phyloP scores from a whole-genome alignment of 2,888 invertebrate genomes.

The Euspilapteryx auroguttella region DNA sequence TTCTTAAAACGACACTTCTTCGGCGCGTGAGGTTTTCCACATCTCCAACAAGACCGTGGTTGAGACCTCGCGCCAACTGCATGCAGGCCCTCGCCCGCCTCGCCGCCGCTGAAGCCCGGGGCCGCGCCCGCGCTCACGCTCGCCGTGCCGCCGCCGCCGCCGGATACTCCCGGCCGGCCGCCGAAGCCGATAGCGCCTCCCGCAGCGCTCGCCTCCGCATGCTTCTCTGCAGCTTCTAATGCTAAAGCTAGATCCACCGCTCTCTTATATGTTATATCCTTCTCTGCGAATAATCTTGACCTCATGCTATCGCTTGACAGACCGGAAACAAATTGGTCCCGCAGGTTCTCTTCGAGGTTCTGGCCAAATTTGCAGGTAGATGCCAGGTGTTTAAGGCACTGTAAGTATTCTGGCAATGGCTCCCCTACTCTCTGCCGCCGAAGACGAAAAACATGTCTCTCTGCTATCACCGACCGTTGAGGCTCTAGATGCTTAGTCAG shows the following conservation, averaged over 20 bases:
- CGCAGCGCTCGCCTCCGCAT: slow-evolving; percentile 10
- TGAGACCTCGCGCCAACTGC: too few relatives aligned
- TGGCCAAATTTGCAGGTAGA: slow-evolving; percentile 8
- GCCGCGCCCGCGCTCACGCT: slow-evolving; percentile 3
- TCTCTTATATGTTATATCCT: slow-evolving; percentile 8
- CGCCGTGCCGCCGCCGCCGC: slow-evolving; percentile 2
- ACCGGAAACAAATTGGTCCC: slow-evolving; percentile 8
- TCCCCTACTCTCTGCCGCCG: slow-evolving; percentile 7
- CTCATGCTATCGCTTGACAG: slow-evolving; percentile 8
- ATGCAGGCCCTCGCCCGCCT: too few relatives aligned
- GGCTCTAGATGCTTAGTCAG: slow-evolving; percentile 10
- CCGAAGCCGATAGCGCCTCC: slow-evolving; percentile 1
- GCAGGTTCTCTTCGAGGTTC: slow-evolving; percentile 5
- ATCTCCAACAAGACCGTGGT: slow-evolving; percentile 11
- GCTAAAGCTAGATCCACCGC: slow-evolving; percentile 11
- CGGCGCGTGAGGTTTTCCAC: slow-evolving; percentile 10
- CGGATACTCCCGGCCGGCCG: slow-evolving; percentile 4
- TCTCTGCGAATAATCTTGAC: slow-evolving; percentile 11
- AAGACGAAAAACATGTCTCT: slow-evolving; percentile 8
- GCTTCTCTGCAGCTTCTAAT: slow-evolving; percentile 12
- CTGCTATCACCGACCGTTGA: slow-evolving; percentile 10
- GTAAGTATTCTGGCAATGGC: slow-evolving; percentile 9
- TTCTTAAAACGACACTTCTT: slow-evolving; percentile 10
- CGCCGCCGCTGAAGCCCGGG: slow-evolving; percentile 3
- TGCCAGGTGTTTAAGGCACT: slow-evolving; percentile 10